Evolutionary conservation across 2,113 vertebrate species (phyloP), one percentile per base, ranked within the genome.

Genomic region (Nematolebias whitei): DNA sequence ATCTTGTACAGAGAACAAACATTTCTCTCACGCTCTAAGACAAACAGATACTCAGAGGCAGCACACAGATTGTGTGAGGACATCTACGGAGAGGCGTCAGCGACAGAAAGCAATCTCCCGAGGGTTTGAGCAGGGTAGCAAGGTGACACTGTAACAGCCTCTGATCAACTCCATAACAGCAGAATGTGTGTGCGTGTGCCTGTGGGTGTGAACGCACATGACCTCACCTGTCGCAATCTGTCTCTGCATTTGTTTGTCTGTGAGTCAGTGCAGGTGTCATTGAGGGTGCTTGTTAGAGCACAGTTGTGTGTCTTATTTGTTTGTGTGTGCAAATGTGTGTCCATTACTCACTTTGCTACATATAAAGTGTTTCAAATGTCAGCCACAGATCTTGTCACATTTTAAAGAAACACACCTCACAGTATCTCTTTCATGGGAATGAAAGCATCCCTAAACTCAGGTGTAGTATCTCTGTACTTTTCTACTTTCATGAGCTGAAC

Each of bases 91-190:
- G 61, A 66, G 74, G 79, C 72, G 20, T 85, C 80, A 59, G 75
- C 83, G 85, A 89, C 79, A 83, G 74, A 80, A 74, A 86, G 71
- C 12, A 48, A 70, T 74, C 86, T 88, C 82, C 70, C 71, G 49
- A 70, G 74, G 74, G 74, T 71, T 79, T 72, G 73, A 82, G 81
- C 62, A 57, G 41, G 69, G 76, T 74, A 86, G 57, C 12, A 65
- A 84, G 82, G 71, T 80, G 86, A 82, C 76, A 79, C 79, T 82
- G 70, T 69, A 83, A 78, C 79, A 77, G 76, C 78, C 76, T 79
- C 79, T 85, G 83, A 85, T 90, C 83, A 89, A 75, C 81, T 76
- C 57, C 29, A 52, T 67, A 83, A 66, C 82, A 44, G 51, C 4
- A 20, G 38, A 60, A 61, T 74, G 40, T 71, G 22, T 62, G 45